phyloP scores from a whole-genome alignment of 1,140 invertebrate species.

The Trachymyrmex septentrionalis region DNA sequence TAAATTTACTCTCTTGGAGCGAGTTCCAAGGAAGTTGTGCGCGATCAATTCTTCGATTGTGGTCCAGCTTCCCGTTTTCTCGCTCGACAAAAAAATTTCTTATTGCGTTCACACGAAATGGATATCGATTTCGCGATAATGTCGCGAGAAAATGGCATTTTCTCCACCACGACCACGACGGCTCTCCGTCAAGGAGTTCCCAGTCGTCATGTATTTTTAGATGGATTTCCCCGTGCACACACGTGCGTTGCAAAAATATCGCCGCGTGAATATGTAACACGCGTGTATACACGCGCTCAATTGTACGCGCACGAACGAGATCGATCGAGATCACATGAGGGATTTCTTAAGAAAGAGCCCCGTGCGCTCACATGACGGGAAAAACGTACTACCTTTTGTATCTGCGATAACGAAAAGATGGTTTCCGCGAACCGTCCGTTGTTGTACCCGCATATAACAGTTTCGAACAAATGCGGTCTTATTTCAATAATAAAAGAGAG shows the following conservation, averaged over 20 bases:
- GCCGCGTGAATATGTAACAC: not conserved
- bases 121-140: constrained; percentile 12
- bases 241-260: constrained; percentile 62
- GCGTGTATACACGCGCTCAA: not conserved
- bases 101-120: constrained; percentile 24
- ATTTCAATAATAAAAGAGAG: constrained; percentile 50
- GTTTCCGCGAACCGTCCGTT: not conserved
- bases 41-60: not conserved
- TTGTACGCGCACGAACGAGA: not conserved
- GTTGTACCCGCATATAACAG: not conserved
- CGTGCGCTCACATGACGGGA: not conserved
- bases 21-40: not conserved
- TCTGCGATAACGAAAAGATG: not conserved
- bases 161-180: not conserved
- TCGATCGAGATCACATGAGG: not conserved
- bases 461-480: not conserved
- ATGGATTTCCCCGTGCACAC: constrained; percentile 63
- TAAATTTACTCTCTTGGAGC: not conserved
- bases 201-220: constrained; percentile 64
- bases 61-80: not conserved
- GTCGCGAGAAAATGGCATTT: not conserved
- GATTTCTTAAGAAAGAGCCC: not conserved
- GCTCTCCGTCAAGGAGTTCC: constrained; percentile 34
- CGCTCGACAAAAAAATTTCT: not conserved
- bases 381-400: not conserved